Base-by-base conservation (phyloP, 2,113 vertebrate genomes). In the Pampusana beccarii region DNA sequence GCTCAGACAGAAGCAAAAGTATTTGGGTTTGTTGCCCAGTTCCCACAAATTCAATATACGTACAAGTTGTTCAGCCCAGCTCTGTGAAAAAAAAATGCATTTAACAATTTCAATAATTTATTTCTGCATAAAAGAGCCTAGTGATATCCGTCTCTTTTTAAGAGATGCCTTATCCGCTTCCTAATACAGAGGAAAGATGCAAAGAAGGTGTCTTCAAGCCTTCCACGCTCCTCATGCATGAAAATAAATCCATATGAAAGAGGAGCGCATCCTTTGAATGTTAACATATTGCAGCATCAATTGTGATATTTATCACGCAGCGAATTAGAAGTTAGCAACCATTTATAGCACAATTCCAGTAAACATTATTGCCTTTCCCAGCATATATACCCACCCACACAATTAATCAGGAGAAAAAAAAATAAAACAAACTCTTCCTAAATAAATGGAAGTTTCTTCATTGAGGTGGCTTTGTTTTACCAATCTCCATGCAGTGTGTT, bases 321-420 rank as follows among this genome's bases (percentile, higher is more conserved):
- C 2, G 20, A 91, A 93, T 25, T 91, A 83, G 60, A 80, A 94
- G 88, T 94, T 86, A 80, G 80, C 92, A 96, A 58, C 78, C 95
- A 92, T 88, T 95, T 96, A 90, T 51, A 92, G 88, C 20, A 67
- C 90, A 46, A 54, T 96, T 94, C 95, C 94, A 90, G 92, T 85
- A 94, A 97, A 94, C 83, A 96, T 90, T 44, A 91, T 34, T 86
- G 92, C 90, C 79, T 94, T 97, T 90, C 94, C 95, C 94, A 94
- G 88, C 93, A 91, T 23, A 88, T 53, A 79, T 50, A 71, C 57
- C 64, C 83, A 54, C 94, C 88, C 96, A 85, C 91, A 42, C 70
- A 29, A 83, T 96, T 93, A 94, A 97, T 95, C 95, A 88, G 58
- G 53, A 46, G 74, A 28, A 28, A 44, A 28, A 44, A 71, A 92